These are phyloP conservation scores for Rhyacophila evoluta DNA, from an alignment of 2,888 invertebrate genomes.

Conservation along the genomic window DNA sequence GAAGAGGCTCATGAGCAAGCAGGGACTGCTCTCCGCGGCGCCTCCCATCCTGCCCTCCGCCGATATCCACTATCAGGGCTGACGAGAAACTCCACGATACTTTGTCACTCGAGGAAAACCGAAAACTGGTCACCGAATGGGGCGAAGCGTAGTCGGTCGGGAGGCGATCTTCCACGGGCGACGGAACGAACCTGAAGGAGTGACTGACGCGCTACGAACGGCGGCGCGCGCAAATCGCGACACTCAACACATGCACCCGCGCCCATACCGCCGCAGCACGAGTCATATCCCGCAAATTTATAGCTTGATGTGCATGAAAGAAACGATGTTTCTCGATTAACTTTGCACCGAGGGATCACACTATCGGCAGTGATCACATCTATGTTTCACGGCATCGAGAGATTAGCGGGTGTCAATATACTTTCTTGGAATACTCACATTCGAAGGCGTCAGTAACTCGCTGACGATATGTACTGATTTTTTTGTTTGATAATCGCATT, in stretches of 20 bases:
- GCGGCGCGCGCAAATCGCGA: not conserved
- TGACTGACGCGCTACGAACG: not conserved
- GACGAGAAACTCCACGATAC: not conserved
- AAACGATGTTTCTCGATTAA: too few relatives aligned
- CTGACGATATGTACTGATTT: too few relatives aligned
- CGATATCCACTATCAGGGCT: not conserved
- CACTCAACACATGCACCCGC: not conserved
- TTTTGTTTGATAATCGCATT: too few relatives aligned
- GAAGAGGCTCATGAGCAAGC: constrained; percentile 41
- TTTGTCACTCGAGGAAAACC: not conserved
- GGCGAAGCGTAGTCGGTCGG: not conserved
- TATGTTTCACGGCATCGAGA: too few relatives aligned
- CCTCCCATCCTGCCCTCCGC: constrained; percentile 51
- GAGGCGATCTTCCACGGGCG: not conserved
- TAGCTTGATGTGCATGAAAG: not conserved
- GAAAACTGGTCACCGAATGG: not conserved
- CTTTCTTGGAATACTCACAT: too few relatives aligned
- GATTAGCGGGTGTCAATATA: too few relatives aligned
- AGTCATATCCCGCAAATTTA: constrained; percentile 5
- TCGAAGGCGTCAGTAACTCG: too few relatives aligned
- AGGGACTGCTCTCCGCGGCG: constrained; percentile 33
- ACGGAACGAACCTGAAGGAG: not conserved
- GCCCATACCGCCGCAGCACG: not conserved
- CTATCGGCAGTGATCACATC: too few relatives aligned
- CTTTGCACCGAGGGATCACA: too few relatives aligned